Percentiles rank a stretch among this genome's conserved stretches.
phyloP scores from a whole-genome alignment of 2,888 invertebrate genomes.

The Acronicta alni region DNA sequence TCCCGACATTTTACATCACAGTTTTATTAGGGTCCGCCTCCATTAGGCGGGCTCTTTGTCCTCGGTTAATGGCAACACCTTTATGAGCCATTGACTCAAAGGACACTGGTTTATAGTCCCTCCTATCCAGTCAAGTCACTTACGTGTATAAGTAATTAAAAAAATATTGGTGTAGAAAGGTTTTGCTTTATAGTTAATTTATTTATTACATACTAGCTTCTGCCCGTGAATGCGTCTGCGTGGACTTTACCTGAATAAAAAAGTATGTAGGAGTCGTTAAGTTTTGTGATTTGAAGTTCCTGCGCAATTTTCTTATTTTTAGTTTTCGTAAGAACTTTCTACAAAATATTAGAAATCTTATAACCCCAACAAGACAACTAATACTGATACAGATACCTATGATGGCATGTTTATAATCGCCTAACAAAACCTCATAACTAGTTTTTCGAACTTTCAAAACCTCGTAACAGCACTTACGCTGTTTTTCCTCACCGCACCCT shows the following conservation, averaged over 20 bases:
- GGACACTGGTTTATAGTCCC: constrained; percentile 42
- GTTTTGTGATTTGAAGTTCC: too few relatives aligned
- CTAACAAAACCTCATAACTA: too few relatives aligned
- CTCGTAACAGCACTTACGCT: constrained; percentile 11
- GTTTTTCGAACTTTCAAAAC: constrained; percentile 12
- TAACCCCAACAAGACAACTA: too few relatives aligned
- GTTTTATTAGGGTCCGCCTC: constrained; percentile 58
- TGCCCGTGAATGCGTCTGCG: too few relatives aligned
- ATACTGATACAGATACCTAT: too few relatives aligned
- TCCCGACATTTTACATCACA: constrained; percentile 13
- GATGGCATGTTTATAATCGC: too few relatives aligned
- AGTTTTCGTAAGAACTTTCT: too few relatives aligned
- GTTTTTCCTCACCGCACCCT: constrained; percentile 3
- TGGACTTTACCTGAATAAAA: too few relatives aligned
- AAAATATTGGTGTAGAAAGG: constrained; percentile 1
- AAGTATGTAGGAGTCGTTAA: too few relatives aligned
- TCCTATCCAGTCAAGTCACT: constrained; percentile 22
- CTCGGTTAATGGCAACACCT: constrained; percentile 52
- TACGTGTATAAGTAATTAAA: constrained; percentile 29
- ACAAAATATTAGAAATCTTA: too few relatives aligned
- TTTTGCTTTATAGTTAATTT: background rate
- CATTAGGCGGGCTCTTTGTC: constrained; percentile 51
- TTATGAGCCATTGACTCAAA: constrained; percentile 51
- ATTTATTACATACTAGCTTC: too few relatives aligned
- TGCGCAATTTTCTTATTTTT: too few relatives aligned